Base-by-base conservation (phyloP, 2,113 vertebrate genomes). In the Esox niger region DNA sequence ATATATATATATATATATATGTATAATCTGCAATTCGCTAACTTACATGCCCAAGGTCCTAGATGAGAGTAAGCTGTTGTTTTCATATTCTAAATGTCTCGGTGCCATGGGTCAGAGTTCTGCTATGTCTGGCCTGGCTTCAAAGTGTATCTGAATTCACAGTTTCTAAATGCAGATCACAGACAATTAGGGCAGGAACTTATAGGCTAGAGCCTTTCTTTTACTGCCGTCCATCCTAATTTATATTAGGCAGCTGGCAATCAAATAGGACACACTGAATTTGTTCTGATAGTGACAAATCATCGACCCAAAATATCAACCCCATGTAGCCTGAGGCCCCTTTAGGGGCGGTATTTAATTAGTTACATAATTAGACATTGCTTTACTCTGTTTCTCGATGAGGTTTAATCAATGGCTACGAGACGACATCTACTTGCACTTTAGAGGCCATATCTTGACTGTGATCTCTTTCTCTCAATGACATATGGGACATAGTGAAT, bases 351-450 rank as follows among this genome's bases (percentile, higher is more conserved):
- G 62, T 81, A 73, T 72, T 80, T 90, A 89, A 90, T 91, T 88
- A 89, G 85, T 84, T 82, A 77, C 82, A 87, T 90, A 90, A 88
- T 89, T 88, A 89, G 86, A 86, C 85, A 82, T 84, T 85, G 83
- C 84, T 87, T 86, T 87, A 80, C 81, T 82, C 71, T 83, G 78
- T 74, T 83, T 87, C 82, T 88, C 81, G 74, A 77, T 82, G 73
- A 83, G 79, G 66, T 81, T 77, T 73, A 85, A 91, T 89, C 84
- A 87, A 86, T 2, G 10, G 35, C 35, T 38, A 38, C 11, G 35
- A 85, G 75, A 85, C 79, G 81, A 86, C 79, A 86, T 70, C 79
- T 85, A 81, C 68, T 64, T 75, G 69, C 56, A 43, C 62, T 65
- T 73, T 83, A 59, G 57, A 65, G 46, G 69, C 68, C 38, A 62